These are phyloP conservation scores for Craseonycteris thonglongyai DNA, from an alignment of 2,113 vertebrate genomes.

Conservation along the genomic window DNA sequence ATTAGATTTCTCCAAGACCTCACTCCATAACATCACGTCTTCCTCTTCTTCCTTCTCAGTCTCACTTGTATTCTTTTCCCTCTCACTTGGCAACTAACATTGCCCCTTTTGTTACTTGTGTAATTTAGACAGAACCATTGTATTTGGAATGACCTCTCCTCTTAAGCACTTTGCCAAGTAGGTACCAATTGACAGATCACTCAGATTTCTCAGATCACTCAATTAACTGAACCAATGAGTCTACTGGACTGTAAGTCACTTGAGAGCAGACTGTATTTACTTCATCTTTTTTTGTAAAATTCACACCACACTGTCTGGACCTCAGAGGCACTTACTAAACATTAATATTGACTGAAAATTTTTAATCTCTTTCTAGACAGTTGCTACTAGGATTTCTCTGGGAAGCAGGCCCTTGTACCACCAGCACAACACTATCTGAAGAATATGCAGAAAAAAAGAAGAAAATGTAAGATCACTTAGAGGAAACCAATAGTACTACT, in stretches of 20 bases:
- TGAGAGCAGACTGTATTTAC: not conserved
- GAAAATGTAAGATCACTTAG: not conserved
- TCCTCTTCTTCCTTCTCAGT: not conserved
- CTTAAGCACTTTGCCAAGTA: not conserved
- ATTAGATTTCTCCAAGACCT: not conserved
- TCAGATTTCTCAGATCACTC: not conserved
- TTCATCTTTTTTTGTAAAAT: not conserved
- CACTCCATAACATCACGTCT: not conserved
- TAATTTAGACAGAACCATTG: not conserved
- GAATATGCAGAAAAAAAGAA: not conserved
- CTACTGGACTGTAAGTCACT: not conserved
- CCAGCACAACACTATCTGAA: not conserved
- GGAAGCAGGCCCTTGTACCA: not conserved
- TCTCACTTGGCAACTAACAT: not conserved
- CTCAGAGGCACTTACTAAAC: not conserved
- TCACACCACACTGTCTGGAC: not conserved
- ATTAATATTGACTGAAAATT: not conserved
- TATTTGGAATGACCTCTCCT: not conserved
- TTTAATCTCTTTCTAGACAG: not conserved
- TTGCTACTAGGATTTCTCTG: not conserved
- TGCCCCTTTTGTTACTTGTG: not conserved
- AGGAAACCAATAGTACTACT: not conserved
- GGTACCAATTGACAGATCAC: not conserved
- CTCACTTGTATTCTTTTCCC: not conserved
- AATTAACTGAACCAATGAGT: not conserved